Base-by-base conservation (phyloP, 2,797 vertebrate species). In the Gadopsis marmoratus region DNA sequence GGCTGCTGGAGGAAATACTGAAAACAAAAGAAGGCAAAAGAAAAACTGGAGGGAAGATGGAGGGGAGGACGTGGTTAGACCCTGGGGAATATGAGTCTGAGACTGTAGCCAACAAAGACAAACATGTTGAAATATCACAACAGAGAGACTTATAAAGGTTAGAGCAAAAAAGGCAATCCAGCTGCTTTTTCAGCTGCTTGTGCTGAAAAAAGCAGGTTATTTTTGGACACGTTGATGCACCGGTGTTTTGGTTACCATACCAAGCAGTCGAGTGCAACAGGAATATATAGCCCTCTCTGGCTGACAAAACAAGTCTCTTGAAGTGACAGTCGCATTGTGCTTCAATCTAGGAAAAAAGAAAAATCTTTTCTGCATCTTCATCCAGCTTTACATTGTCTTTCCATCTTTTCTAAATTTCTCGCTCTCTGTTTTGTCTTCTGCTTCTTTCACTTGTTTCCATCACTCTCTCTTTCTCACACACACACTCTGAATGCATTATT, bases 31-130 rank as follows among this genome's bases (percentile, higher is more conserved):
- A 45, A 50, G 71, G 50, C 14, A 63, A 9, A 53, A 48, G 31
- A 60, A 54, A 67, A 72, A 74, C 26, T 47, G 16, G 31, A 74
- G 23, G 23, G n/a, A 62, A 58, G 56, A 75, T 50, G 11, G 26
- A 45, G 45, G 16, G 48, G 35, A 72, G 37, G 33, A 78, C 84
- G 85, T 73, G 53, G 68, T 37, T 17, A 63, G 53, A 62, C 69
- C 54, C 39, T 60, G 47, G 80, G 65, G 85, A 88, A 75, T 61
- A 37, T 61, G 45, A 76, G 79, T 78, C 59, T n/a, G 61, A 87
- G 81, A 77, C 56, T 37, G 61, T 47, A 55, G 53, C 62, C 80
- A 85, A 77, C 80, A 85, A 79, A 83, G 58, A 86, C 61, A 86
- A 85, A 76, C 12, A 41, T 59, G 75, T 71, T 74, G 59, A 83